phyloP scores from a whole-genome alignment of 2,113 vertebrate species.

The Silurus meridionalis region DNA sequence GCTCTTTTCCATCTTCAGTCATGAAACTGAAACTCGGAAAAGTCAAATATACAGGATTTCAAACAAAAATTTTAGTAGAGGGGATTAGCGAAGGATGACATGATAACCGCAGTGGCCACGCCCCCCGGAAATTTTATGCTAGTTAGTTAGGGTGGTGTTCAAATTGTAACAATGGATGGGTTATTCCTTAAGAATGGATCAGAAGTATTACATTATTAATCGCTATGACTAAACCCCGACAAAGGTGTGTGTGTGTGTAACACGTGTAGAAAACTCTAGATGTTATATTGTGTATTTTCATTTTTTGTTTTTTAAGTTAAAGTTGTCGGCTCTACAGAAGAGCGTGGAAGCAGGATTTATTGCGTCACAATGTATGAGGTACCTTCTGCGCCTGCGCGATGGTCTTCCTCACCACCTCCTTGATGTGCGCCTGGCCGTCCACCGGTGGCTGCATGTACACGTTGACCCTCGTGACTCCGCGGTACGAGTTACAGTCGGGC shows the following conservation, averaged over 20 bases:
- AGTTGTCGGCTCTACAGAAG: not conserved
- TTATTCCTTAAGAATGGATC: not conserved
- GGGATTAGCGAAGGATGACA: too few relatives aligned
- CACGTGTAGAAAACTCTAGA: too few relatives aligned
- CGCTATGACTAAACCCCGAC: not conserved
- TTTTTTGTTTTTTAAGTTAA: too few relatives aligned
- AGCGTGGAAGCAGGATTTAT: not conserved
- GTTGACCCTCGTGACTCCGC: slow-evolving; percentile 88
- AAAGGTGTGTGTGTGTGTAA: not conserved
- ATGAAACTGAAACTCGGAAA: too few relatives aligned
- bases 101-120: not conserved
- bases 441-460: slow-evolving; percentile 92
- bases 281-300: too few relatives aligned
- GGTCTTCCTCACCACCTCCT: slow-evolving; percentile 93
- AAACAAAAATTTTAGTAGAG: too few relatives aligned
- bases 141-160: not conserved
- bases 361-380: not conserved
- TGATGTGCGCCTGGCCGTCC: slow-evolving; percentile 88
- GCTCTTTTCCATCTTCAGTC: too few relatives aligned
- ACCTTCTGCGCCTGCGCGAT: slow-evolving; percentile 91
- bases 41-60: too few relatives aligned
- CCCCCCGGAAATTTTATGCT: not conserved
- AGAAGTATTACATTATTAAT: not conserved
- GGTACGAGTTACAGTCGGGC: slow-evolving; percentile 86
- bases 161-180: too few relatives aligned